Base-by-base conservation (phyloP, 2,888 invertebrate species). In the Mayetiola destructor region DNA sequence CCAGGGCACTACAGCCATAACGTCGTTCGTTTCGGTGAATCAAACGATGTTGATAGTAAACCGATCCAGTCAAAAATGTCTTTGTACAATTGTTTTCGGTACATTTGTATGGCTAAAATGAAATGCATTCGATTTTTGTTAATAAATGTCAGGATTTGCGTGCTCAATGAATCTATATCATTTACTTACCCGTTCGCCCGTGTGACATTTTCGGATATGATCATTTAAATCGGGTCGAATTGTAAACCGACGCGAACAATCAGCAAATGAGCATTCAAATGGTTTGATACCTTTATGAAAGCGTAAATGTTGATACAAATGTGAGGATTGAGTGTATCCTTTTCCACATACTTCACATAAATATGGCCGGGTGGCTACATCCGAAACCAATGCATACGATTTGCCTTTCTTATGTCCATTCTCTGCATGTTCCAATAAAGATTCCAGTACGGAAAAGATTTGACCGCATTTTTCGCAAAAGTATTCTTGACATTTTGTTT, bases 221-320 rank as follows among this genome's bases (percentile, higher is more conserved):
- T 80, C 80, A 59, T 80, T 80, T 21, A 80, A 67, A 64, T 80
- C 80, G 0, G 80, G 80, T 23, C 80, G 75, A 39, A 80, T 80
- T 2, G 80, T 80, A 61, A 80, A 80, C 61, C 77, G 73, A 0
- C 80, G 76, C 56, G 76, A 77, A 62, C 80, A 80, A 3, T 78
- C 78, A 59, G 77, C 75, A 61, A 77, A 77, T 3, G 76, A 75
- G 60, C 80, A 80, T 5, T 77, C 79, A 63, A 80, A 80, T 0
- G 80, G 80, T 63, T 80, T 80, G 0, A 80, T 78, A 71, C 80
- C 80, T 74, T 79, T 78, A 66, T 81, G 80, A 62, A 81, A 81
- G 61, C 80, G 71, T 67, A 80, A 76, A 63, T 81, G 81, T 58
- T 81, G 80, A 79, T 80, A 80, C 62, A 81, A 70, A 64, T 81